These are phyloP conservation scores for Sycophila sp. DNA, from an alignment of 1,140 invertebrate species.

Conservation along the genomic window DNA sequence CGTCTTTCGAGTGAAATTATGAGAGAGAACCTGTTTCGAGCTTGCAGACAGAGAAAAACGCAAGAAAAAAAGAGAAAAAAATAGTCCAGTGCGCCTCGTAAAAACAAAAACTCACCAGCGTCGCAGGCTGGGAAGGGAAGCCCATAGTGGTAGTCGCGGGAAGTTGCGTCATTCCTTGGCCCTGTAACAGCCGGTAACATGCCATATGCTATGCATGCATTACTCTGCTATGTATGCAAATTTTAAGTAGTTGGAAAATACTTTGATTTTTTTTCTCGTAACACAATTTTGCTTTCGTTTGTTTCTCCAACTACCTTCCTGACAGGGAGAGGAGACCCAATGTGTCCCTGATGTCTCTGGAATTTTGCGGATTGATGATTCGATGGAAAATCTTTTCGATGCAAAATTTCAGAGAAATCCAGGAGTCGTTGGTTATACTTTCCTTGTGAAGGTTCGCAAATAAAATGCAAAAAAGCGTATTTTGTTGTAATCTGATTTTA, in stretches of 20 bases:
- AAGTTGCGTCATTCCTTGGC: constrained; percentile 66
- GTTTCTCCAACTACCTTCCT: too few relatives aligned
- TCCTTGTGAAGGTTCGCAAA: too few relatives aligned
- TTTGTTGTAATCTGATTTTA: too few relatives aligned
- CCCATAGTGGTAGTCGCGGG: constrained; percentile 57
- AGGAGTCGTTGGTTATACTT: too few relatives aligned
- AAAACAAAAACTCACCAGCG: constrained; percentile 59
- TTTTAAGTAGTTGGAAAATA: constrained; percentile 19
- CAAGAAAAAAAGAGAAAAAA: neutral
- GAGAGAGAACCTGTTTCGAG: neutral
- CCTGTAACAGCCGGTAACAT: constrained; percentile 67
- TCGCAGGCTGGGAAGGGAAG: constrained; percentile 55
- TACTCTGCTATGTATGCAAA: constrained; percentile 41
- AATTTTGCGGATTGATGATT: too few relatives aligned
- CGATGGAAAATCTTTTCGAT: too few relatives aligned
- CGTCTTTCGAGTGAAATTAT: neutral
- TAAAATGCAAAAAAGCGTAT: too few relatives aligned
- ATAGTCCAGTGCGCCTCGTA: neutral
- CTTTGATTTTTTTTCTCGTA: neutral
- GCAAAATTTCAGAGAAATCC: too few relatives aligned
- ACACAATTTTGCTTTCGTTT: too few relatives aligned
- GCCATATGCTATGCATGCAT: constrained; percentile 65
- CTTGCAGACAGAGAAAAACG: neutral
- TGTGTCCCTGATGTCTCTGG: too few relatives aligned
- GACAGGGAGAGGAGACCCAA: too few relatives aligned